phyloP scores from a whole-genome alignment of 2,113 vertebrate genomes.

The Cairina moschata region DNA sequence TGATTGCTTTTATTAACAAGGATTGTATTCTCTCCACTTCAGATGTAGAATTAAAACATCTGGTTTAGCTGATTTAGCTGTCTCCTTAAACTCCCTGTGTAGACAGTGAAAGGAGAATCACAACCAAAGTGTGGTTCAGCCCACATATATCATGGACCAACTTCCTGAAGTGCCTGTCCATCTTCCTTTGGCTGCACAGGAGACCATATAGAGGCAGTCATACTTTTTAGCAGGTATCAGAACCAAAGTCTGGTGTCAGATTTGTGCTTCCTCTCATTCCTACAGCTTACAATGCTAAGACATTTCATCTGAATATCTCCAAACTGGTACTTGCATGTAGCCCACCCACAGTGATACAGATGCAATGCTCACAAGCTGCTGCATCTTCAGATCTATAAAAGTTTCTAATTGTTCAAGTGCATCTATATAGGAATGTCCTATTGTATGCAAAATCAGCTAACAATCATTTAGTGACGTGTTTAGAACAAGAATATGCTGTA shows the following conservation, averaged over 20 bases:
- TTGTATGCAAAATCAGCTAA: neutral
- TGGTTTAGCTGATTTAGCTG: neutral
- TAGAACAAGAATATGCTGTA: neutral
- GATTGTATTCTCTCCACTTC: neutral
- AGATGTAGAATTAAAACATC: neutral
- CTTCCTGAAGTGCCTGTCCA: neutral
- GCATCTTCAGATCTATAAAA: neutral
- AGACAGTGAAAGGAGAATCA: neutral
- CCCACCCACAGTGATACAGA: neutral
- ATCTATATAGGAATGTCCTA: neutral
- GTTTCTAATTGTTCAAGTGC: neutral
- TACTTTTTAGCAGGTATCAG: neutral
- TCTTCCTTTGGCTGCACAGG: neutral
- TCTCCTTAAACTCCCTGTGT: neutral
- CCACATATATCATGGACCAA: neutral
- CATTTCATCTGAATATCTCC: neutral
- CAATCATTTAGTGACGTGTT: no score
- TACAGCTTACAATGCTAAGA: neutral
- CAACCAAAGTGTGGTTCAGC: neutral
- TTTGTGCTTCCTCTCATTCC: neutral
- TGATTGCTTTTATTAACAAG: neutral
- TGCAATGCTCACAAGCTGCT: neutral
- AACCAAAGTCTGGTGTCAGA: neutral
- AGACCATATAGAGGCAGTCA: neutral
- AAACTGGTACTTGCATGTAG: neutral